Base-by-base conservation (phyloP, 2,113 vertebrate genomes). In the Bucco capensis region DNA sequence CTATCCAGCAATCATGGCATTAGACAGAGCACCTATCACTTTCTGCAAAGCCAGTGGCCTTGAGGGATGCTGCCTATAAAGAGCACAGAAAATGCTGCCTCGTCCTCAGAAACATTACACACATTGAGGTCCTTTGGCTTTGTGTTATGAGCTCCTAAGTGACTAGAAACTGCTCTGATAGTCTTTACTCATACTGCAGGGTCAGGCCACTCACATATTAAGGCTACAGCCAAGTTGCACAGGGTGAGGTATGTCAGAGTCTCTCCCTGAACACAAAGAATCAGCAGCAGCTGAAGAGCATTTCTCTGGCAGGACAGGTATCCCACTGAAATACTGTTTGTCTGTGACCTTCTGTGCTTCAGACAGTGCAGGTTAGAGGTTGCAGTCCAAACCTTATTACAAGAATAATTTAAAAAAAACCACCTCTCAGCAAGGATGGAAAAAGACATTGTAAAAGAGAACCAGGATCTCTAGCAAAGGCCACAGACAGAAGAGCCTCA, bases 11-110 rank as follows among this genome's bases (percentile, higher is more conserved):
- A 83, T 87, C 87, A 89, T n/a, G 54, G 64, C 71, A 87, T 87
- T 62, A 89, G 37, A 92, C 78, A 93, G 92, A 93, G 56, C 78
- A 76, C 0, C 0, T 53, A 76, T 51, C 78, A 12, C 67, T 58
- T 76, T 53, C 91, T 54, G 64, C 81, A 96, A 89, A 93, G 78
- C 75, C 58, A 46, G 58, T 72, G 77, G 69, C 88, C 91, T 88
- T 90, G 77, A 90, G 91, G 85, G 78, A 95, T 66, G 23, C 66
- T 65, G 62, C n/a, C 47, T 58, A 31, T 49, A 82, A 88, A 88
- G 85, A 85, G n/a, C 42, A 54, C 16, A 69, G 58, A 92, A 93
- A 91, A 73, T 46, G 57, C 2, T 50, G 71, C n/a, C 78, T 88
- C 70, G 84, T 62, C 54, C n/a, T 85, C 75, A 85, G 3, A 47